Percentiles rank a stretch among this genome's conserved stretches.
Evolutionary conservation across 2,797 vertebrate genomes (phyloP).

Genomic region (Rhinatrema bivittatum): DNA sequence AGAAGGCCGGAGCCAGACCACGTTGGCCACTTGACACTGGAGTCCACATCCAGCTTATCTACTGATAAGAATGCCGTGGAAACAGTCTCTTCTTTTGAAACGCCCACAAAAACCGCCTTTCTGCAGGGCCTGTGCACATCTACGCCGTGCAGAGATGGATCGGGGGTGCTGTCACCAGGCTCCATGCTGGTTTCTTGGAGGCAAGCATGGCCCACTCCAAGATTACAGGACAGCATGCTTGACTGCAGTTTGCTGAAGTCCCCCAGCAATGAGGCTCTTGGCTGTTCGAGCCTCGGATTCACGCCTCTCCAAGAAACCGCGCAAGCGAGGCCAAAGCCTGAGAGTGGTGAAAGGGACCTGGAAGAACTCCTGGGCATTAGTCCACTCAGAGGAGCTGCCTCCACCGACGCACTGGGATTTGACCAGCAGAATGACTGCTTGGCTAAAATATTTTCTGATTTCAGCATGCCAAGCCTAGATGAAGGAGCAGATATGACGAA

Average conservation of each 20-base stretch:
- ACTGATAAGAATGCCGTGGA: too few species aligned
- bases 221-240: neutral
- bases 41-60: neutral
- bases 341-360: neutral
- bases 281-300: too few species aligned
- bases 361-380: neutral
- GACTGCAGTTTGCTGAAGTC: neutral
- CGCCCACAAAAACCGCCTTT: neutral
- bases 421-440: fast-evolving
- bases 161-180: neutral
- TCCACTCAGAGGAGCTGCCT: neutral
- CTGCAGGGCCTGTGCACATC: neutral
- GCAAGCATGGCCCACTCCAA: neutral
- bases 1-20: neutral
- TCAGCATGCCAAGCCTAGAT: fast-evolving
- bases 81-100: neutral
- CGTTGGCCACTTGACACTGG: neutral
- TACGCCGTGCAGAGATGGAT: neutral
- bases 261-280: fast-evolving
- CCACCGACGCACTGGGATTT: fast-evolving
- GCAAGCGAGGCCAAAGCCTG: neutral
- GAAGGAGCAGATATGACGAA: neutral
- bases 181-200: neutral
- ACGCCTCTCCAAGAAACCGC: fast-evolving
- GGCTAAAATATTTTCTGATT: neutral